Evolutionary conservation across 2,888 invertebrate species (phyloP).

Genomic region (Cremastinae sp.): DNA sequence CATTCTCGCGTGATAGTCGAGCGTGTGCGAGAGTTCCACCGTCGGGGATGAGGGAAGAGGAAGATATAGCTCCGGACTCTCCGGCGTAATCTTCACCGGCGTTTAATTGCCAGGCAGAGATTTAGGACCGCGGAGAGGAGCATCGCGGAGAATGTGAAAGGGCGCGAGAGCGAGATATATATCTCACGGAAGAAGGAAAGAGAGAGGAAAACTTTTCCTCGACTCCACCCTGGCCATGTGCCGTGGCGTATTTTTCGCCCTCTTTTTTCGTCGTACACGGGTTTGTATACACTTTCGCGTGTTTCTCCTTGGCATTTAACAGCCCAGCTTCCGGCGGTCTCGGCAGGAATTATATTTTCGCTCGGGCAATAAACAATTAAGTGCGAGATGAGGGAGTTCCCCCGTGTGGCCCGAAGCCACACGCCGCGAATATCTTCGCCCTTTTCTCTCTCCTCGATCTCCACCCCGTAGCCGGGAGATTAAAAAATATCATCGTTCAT

Average conservation of each 20-base stretch:
- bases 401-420: constrained; percentile 11
- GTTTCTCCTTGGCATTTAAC: constrained; percentile 36
- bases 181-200: constrained; percentile 17
- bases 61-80: constrained; percentile 35
- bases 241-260: constrained; percentile 36
- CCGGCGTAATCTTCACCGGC: constrained; percentile 55
- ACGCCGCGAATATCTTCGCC: constrained; percentile 13
- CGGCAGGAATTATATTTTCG: constrained; percentile 52
- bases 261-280: not conserved
- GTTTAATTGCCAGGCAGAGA: constrained; percentile 63
- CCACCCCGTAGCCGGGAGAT: no score
- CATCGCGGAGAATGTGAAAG: constrained; percentile 22
- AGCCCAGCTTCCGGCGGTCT: constrained; percentile 48
- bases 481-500: no score
- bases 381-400: constrained; percentile 35
- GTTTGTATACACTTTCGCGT: no score
- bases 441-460: not conserved
- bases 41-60: constrained; percentile 10
- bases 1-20: constrained; percentile 24
- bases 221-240: constrained; percentile 35
- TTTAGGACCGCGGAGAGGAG: constrained; percentile 53
- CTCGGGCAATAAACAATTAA: constrained; percentile 50
- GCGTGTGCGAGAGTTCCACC: constrained; percentile 6
- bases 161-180: constrained; percentile 15
- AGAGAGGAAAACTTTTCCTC: constrained; percentile 40